Conservation (phyloP, 2,888 invertebrate genomes). For the Taphrorychus bicolor region DNA sequence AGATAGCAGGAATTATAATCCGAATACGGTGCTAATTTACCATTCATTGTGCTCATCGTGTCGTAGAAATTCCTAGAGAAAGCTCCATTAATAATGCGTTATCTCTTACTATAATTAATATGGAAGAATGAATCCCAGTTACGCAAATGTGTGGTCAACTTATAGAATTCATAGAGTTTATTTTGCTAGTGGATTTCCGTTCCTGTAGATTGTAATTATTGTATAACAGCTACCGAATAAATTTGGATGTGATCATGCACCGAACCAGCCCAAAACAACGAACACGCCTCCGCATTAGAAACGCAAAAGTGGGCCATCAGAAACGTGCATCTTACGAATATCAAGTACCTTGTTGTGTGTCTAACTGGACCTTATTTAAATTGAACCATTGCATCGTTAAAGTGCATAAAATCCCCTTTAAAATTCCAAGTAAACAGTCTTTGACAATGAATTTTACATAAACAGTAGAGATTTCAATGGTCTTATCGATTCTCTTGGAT, state of each 20-base stretch:
- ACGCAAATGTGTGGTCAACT: too few species aligned
- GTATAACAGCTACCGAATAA: not conserved
- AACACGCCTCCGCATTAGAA: not conserved
- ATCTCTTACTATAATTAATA: not conserved
- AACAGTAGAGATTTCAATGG: too few species aligned
- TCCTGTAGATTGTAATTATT: too few species aligned
- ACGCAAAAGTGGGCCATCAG: not conserved
- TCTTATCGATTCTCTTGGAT: too few species aligned
- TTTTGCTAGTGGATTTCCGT: too few species aligned
- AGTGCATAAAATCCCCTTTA: not conserved
- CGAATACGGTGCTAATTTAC: not conserved
- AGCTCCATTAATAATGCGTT: not conserved
- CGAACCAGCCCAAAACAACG: not conserved
- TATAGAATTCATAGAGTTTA: too few species aligned
- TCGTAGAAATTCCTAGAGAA: not conserved
- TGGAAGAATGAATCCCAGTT: too few species aligned
- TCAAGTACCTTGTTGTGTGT: not conserved
- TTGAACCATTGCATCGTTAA: not conserved
- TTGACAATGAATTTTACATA: too few species aligned
- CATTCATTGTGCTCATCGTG: not conserved
- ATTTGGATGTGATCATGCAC: not conserved
- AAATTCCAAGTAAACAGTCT: not conserved
- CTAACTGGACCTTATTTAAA: not conserved
- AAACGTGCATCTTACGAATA: not conserved
- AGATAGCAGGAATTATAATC: not conserved